phyloP scores from a whole-genome alignment of 2,797 vertebrate species.

The Emydoidea blandingii region DNA sequence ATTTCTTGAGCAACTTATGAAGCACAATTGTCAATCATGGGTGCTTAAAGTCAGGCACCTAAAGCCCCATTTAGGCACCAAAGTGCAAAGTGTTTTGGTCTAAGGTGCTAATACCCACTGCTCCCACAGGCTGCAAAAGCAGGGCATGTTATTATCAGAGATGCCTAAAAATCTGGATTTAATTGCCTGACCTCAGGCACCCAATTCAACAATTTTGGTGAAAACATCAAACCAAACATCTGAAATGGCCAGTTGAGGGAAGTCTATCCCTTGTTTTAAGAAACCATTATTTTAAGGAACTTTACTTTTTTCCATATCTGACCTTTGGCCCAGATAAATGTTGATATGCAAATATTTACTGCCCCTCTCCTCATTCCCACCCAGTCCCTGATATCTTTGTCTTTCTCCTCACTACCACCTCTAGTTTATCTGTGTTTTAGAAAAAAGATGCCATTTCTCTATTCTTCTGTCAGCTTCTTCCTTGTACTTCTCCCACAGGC shows the following conservation, averaged over 20 bases:
- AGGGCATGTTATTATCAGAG: neutral
- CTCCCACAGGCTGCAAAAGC: neutral
- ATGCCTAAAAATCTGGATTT: neutral
- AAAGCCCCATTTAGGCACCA: neutral
- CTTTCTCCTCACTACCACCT: too few relatives aligned
- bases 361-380: too few relatives aligned
- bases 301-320: too few relatives aligned
- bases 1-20: too few relatives aligned
- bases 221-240: neutral
- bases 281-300: too few relatives aligned
- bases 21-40: too few relatives aligned
- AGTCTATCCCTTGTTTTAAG: neutral
- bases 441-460: too few relatives aligned
- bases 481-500: accelerated
- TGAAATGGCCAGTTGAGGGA: neutral
- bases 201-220: neutral
- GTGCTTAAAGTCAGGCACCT: neutral
- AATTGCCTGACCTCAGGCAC: neutral
- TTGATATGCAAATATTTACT: too few relatives aligned
- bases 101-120: neutral
- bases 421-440: too few relatives aligned
- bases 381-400: too few relatives aligned
- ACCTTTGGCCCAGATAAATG: too few relatives aligned
- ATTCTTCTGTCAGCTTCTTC: neutral
- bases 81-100: neutral